A percentile compares a stretch with the other conserved stretches of the same genome.
These are phyloP conservation scores for Aphelocoma coerulescens DNA, from an alignment of 2,113 vertebrate genomes.

Conservation along the genomic window DNA sequence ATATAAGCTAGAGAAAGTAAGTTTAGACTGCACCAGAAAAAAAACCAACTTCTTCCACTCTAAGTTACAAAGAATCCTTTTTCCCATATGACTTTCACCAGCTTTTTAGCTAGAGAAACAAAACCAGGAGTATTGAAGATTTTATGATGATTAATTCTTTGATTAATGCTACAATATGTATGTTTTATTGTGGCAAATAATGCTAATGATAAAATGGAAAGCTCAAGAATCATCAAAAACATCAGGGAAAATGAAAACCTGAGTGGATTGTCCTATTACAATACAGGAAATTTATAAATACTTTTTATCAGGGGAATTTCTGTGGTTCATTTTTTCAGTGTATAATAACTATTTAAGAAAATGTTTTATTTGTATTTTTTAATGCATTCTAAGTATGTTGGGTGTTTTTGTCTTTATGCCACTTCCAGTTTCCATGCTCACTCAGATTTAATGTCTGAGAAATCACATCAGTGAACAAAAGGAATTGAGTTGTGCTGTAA, in stretches of 20 bases:
- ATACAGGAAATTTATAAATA: not conserved
- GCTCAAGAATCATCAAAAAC: not conserved
- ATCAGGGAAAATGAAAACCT: not conserved
- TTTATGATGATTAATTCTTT: not conserved
- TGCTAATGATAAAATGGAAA: not conserved
- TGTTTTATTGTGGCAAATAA: not conserved
- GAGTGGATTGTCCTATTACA: not conserved
- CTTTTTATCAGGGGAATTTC: not conserved
- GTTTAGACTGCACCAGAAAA: not conserved
- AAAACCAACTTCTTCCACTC: rapidly evolving
- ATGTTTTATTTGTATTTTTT: not conserved
- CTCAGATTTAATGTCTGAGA: not conserved
- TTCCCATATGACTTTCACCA: not conserved
- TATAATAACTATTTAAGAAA: not conserved
- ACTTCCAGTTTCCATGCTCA: not conserved
- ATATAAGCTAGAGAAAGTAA: not conserved
- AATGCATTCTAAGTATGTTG: not conserved
- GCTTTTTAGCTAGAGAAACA: not conserved
- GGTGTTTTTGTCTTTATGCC: not conserved
- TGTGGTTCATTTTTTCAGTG: not conserved
- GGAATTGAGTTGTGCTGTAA: not conserved
- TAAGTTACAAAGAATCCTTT: not conserved
- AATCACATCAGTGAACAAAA: not conserved
- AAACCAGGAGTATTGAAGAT: not conserved
- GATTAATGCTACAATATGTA: not conserved